A percentile compares a stretch with the other conserved stretches of the same genome.
Conservation (phyloP, 2,888 invertebrate genomes). For the Ligdia adustata region DNA sequence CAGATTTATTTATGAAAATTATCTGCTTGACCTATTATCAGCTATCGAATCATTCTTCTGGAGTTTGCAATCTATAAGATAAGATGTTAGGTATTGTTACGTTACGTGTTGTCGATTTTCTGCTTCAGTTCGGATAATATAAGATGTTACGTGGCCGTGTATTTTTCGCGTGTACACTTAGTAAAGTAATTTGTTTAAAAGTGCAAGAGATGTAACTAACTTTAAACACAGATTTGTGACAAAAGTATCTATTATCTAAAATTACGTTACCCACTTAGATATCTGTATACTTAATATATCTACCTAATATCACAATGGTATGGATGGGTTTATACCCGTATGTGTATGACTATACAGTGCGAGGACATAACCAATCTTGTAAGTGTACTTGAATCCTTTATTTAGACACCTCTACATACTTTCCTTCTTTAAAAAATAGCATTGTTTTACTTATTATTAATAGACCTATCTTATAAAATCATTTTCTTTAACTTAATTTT, state of each 20-base stretch:
- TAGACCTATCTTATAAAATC: too few relatives aligned
- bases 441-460: not conserved
- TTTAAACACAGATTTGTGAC: too few relatives aligned
- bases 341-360: slow-evolving; percentile 23
- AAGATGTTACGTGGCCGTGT: too few relatives aligned
- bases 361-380: slow-evolving; percentile 27
- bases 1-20: slow-evolving; percentile 31
- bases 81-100: not conserved
- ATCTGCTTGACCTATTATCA: slow-evolving; percentile 25
- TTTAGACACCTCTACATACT: not conserved
- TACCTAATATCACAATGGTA: slow-evolving; percentile 26
- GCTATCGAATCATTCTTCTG: slow-evolving; percentile 26
- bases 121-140: too few relatives aligned
- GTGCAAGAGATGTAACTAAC: too few relatives aligned
- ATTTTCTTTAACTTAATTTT: too few relatives aligned
- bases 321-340: slow-evolving; percentile 34
- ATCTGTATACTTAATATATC: too few relatives aligned
- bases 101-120: too few relatives aligned
- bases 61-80: slow-evolving; percentile 34
- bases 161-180: too few relatives aligned
- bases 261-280: too few relatives aligned
- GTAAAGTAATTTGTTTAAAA: too few relatives aligned
- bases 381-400: slow-evolving; percentile 19
- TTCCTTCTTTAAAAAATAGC: not conserved
- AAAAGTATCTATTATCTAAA: too few relatives aligned